Conservation (phyloP, 2,113 vertebrate genomes). For the Thinocorus orbignyianus region DNA sequence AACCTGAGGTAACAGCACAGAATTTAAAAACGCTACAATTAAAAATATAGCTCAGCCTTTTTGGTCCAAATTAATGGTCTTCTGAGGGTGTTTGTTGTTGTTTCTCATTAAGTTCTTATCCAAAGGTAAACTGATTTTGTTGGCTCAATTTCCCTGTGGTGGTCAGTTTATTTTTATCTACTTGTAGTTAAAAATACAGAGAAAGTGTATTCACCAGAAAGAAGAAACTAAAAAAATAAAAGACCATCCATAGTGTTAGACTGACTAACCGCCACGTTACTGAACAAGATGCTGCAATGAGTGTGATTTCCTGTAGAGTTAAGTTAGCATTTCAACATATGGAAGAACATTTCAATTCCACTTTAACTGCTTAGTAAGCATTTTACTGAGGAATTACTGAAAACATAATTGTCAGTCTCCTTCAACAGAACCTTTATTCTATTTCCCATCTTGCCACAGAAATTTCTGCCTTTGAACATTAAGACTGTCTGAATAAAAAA, state of each 20-base stretch:
- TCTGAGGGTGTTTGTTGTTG: background rate
- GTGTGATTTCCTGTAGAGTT: background rate
- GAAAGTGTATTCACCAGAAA: background rate
- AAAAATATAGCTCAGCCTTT: background rate
- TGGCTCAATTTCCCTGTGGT: background rate
- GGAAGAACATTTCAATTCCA: background rate
- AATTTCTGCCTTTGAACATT: background rate
- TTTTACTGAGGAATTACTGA: background rate
- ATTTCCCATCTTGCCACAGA: background rate
- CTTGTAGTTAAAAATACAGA: background rate
- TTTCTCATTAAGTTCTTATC: background rate
- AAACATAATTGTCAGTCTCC: background rate
- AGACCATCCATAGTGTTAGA: background rate
- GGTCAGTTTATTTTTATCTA: background rate
- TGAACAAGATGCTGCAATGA: background rate
- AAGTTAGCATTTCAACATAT: background rate
- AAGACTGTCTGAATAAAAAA: background rate
- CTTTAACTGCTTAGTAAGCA: background rate
- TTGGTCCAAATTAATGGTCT: background rate
- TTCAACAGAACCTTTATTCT: background rate
- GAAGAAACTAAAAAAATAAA: background rate
- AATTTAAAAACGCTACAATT: constrained; percentile 6
- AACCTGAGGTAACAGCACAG: background rate
- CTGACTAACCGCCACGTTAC: background rate
- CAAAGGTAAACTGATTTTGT: background rate